Conservation (phyloP, 2,888 invertebrate species). For the Agriopis marginaria region DNA sequence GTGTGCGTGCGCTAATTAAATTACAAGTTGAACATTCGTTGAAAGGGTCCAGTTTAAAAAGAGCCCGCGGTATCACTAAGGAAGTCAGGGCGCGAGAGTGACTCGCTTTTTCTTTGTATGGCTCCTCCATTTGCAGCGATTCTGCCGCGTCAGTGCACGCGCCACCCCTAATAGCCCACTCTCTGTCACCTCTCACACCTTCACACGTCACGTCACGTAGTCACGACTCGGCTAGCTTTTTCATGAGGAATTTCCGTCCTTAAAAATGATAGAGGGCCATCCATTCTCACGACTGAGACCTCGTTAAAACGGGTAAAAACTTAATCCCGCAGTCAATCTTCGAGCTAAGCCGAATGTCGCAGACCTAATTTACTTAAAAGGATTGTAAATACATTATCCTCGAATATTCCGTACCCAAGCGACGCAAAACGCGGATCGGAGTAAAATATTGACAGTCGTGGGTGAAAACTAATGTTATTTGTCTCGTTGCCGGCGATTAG, state of each 20-base stretch:
- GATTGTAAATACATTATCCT: constrained; percentile 35
- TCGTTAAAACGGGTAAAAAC: constrained; percentile 48
- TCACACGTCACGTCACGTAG: constrained; percentile 63
- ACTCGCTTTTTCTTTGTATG: constrained; percentile 64
- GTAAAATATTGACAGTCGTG: constrained; percentile 32
- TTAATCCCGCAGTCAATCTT: constrained; percentile 37
- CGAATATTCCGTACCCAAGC: constrained; percentile 20
- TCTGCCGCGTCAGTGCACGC: constrained; percentile 69
- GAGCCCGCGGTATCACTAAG: constrained; percentile 48
- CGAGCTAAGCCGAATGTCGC: constrained; percentile 50
- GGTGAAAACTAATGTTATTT: constrained; percentile 39
- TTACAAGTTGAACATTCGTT: constrained; percentile 27
- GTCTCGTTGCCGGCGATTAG: constrained; percentile 25
- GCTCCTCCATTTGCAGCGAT: constrained; percentile 68
- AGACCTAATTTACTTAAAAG: constrained; percentile 34
- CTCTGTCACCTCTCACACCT: constrained; percentile 54
- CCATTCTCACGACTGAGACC: constrained; percentile 51
- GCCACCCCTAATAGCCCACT: constrained; percentile 60
- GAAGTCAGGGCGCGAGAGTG: constrained; percentile 58
- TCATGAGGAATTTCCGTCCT: constrained; percentile 66
- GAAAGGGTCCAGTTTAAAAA: constrained; percentile 48
- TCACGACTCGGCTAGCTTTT: constrained; percentile 69
- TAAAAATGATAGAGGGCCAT: constrained; percentile 60
- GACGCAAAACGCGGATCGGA: constrained; percentile 11
- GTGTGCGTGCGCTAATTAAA: constrained; percentile 41